Evolutionary conservation across 2,797 vertebrate species (phyloP), one percentile per base, ranked within the genome.

Genomic region (Lemur catta): DNA sequence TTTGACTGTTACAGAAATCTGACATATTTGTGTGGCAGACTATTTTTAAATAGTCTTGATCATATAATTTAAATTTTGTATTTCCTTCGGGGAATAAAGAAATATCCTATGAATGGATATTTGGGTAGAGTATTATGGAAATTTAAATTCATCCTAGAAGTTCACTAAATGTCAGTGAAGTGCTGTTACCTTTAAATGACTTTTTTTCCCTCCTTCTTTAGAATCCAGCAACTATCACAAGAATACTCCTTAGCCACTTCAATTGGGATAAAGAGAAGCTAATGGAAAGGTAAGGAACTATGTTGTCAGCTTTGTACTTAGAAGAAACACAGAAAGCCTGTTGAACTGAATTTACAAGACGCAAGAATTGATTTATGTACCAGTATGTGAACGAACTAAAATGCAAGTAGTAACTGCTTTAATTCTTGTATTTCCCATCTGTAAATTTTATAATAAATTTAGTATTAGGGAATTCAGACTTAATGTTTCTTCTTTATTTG

Each of bases 201-300:
- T 89, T 97, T 94, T 93, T 95, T 93, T 72, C 46, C 71, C 59
- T 88, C 79, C 72, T 95, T 91, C 97, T 96, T 95, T 97, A 99
- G 99, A 99, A 99, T 98, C 99, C 99, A 98, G 99, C 99, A 89
- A 99, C 99, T 97, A 99, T 99, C 98, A 99, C 99, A 90, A 99
- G 99, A 99, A 99, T 99, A 99, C 99, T 99, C 98, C 99, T 99
- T 98, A 99, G 99, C 99, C 99, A 99, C 99, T 99, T 99, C 99
- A 99, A 99, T 98, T 99, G 99, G 99, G 99, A 99, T 98, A 99
- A 99, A 98, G 99, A 99, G 98, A 99, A 99, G 98, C 99, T 99
- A 93, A 99, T 99, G 99, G 99, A 99, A 98, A 99, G 99, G 99
- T 99, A 99, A 99, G 98, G 92, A 96, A 93, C 59, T 75, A 41